Evolutionary conservation across 2,888 invertebrate genomes (phyloP).

Genomic region (Blastobasis adustella): DNA sequence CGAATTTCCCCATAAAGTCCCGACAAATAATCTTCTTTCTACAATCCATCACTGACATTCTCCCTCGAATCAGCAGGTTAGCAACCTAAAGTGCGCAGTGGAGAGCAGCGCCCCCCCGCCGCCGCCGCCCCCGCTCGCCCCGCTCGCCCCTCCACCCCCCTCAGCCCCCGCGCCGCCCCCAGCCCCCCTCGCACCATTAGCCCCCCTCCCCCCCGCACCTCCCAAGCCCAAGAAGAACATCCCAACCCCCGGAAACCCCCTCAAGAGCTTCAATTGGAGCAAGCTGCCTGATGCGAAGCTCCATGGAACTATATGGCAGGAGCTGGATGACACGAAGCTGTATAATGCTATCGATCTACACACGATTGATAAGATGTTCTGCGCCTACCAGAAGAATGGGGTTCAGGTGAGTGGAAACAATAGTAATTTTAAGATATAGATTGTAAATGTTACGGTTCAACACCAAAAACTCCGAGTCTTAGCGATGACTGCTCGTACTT

Average conservation of each 20-base stretch:
- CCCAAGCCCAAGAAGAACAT: slow-evolving; percentile 87
- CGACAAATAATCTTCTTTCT: too few species aligned
- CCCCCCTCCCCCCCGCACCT: slow-evolving; percentile 68
- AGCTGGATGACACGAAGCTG: slow-evolving; percentile 92
- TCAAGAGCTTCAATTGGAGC: slow-evolving; percentile 99
- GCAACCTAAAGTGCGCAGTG: slow-evolving; percentile 64
- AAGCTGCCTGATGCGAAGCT: slow-evolving; percentile 94
- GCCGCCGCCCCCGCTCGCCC: slow-evolving; percentile 59
- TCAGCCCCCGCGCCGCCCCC: slow-evolving; percentile 77
- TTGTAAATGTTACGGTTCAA: too few species aligned
- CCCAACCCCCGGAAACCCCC: slow-evolving; percentile 92
- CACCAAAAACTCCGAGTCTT: too few species aligned
- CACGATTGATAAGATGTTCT: slow-evolving; percentile 94
- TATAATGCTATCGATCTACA: slow-evolving; percentile 94
- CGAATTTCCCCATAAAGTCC: too few species aligned
- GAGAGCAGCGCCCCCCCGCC: slow-evolving; percentile 48
- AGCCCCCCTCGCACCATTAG: slow-evolving; percentile 71
- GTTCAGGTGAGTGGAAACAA: slow-evolving; percentile 73
- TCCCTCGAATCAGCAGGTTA: slow-evolving; percentile 35
- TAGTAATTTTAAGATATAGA: too few species aligned
- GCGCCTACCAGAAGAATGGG: slow-evolving; percentile 95
- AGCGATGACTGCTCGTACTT: too few species aligned
- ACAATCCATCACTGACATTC: too few species aligned
- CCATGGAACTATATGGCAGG: slow-evolving; percentile 96
- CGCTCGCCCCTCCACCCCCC: slow-evolving; percentile 71